Evolutionary conservation across 1,140 invertebrate genomes (phyloP).

Genomic region (Gonatopus flavifemur): DNA sequence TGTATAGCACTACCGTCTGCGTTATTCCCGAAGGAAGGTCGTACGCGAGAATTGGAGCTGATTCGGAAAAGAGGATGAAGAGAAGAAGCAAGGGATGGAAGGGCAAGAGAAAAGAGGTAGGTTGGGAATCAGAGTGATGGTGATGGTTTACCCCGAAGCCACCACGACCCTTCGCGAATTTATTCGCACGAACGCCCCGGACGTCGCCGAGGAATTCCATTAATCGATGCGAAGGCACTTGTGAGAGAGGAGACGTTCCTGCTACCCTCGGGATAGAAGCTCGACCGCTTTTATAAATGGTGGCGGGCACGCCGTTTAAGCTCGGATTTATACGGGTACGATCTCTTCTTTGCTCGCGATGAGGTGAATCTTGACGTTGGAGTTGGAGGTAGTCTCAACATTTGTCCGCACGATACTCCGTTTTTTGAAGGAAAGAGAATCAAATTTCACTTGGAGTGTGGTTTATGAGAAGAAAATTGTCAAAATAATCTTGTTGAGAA

Average conservation of each 20-base stretch:
- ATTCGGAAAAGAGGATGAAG: neutral
- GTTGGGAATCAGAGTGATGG: neutral
- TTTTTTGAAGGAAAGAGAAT: too few relatives aligned
- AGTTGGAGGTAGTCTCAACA: too few relatives aligned
- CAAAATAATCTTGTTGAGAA: too few relatives aligned
- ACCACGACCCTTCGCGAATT: slow-evolving; percentile 26
- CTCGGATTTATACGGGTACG: slow-evolving; percentile 31
- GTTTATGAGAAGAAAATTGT: too few relatives aligned
- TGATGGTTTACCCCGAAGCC: slow-evolving; percentile 8
- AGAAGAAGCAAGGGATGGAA: neutral
- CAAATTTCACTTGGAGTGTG: too few relatives aligned
- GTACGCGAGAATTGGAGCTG: neutral
- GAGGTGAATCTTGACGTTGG: too few relatives aligned
- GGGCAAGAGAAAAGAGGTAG: neutral
- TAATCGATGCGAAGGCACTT: slow-evolving; percentile 34
- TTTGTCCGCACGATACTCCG: too few relatives aligned
- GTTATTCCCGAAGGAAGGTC: neutral
- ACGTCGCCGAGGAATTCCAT: slow-evolving; percentile 36
- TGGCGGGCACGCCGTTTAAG: slow-evolving; percentile 28
- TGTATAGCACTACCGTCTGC: neutral
- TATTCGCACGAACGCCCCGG: slow-evolving; percentile 34
- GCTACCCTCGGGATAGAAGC: neutral
- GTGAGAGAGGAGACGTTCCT: neutral
- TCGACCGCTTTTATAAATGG: slow-evolving; percentile 31
- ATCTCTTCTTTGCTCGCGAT: too few relatives aligned